A percentile compares a stretch with the other conserved stretches of the same genome.
Evolutionary conservation across 2,888 invertebrate genomes (phyloP).

Genomic region (Calameuta filiformis): DNA sequence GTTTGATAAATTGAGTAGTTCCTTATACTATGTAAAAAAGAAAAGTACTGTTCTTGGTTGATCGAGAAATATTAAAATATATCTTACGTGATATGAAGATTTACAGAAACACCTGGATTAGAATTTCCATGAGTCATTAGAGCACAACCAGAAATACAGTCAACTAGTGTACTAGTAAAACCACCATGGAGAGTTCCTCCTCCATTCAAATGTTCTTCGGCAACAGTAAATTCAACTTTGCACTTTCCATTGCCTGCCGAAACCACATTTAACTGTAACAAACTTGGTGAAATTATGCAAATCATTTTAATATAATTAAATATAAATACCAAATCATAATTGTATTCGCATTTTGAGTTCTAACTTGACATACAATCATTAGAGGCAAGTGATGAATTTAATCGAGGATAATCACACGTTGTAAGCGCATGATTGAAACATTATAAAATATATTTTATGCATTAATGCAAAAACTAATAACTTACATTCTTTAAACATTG

Average conservation of each 20-base stretch:
- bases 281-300: not conserved
- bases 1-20: not conserved
- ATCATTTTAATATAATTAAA: not conserved
- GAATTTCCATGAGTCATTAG: slow-evolving; percentile 75
- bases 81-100: slow-evolving; percentile 82
- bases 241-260: slow-evolving; percentile 78
- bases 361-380: not conserved
- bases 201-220: slow-evolving; percentile 79
- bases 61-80: not conserved
- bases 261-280: slow-evolving; percentile 64
- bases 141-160: slow-evolving; percentile 82
- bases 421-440: not conserved
- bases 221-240: slow-evolving; percentile 80
- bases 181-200: slow-evolving; percentile 87
- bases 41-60: not conserved
- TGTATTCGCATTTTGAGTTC: no score
- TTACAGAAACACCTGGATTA: slow-evolving; percentile 83
- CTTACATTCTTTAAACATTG: not conserved
- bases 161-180: slow-evolving; percentile 83
- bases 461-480: not conserved
- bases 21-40: not conserved
- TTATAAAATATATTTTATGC: not conserved
- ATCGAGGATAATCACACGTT: no score
- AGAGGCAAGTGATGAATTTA: no score
- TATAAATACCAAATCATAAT: no score